These are phyloP conservation scores for Gortyna flavago DNA, from an alignment of 2,888 invertebrate species.

Conservation along the genomic window DNA sequence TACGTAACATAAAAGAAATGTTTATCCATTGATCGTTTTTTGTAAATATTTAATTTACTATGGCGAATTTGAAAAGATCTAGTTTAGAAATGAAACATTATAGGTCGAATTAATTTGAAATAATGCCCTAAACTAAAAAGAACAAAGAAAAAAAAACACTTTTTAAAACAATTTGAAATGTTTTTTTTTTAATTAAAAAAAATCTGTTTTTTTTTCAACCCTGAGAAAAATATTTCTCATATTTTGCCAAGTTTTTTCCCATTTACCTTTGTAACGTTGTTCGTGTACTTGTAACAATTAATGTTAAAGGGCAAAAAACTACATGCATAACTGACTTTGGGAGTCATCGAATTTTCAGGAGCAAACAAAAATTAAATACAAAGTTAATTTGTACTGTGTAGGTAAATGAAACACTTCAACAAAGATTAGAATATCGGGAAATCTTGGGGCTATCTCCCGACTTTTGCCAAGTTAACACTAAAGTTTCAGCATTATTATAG, in stretches of 20 bases:
- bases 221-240: background rate
- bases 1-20: too few relatives aligned
- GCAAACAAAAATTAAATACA: slow-evolving; percentile 27
- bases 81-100: too few relatives aligned
- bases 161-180: too few relatives aligned
- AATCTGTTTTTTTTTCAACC: too few relatives aligned
- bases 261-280: background rate
- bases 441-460: slow-evolving; percentile 3
- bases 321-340: background rate
- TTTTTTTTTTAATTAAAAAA: too few relatives aligned
- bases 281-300: background rate
- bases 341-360: slow-evolving; percentile 16
- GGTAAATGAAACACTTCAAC: slow-evolving; percentile 16
- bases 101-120: too few relatives aligned
- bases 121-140: too few relatives aligned
- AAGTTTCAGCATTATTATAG: slow-evolving; percentile 5
- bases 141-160: too few relatives aligned
- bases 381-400: slow-evolving; percentile 25
- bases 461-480: slow-evolving; percentile 1
- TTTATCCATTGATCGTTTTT: too few relatives aligned
- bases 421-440: slow-evolving; percentile 17
- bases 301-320: background rate
- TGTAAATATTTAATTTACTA: too few relatives aligned
- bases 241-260: background rate
- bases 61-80: too few relatives aligned